Base-by-base conservation (phyloP, 2,113 vertebrate species). In the Progne subis region DNA sequence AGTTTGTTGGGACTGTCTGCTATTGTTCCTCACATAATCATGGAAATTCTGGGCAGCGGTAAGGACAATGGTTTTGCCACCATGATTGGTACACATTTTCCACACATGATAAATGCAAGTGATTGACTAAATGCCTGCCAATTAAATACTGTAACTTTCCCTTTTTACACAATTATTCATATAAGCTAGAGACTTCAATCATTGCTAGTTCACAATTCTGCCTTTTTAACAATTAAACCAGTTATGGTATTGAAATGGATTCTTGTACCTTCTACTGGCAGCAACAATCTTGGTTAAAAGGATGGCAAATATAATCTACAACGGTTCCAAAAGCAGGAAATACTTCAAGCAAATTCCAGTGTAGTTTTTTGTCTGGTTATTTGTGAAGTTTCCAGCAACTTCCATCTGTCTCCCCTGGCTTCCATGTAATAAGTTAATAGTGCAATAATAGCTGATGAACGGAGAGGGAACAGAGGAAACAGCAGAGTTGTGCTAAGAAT, bases 261-360 rank as follows among this genome's bases (percentile, higher is more conserved):
- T 97, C 90, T 90, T 94, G 81, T 75, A 50, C 88, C 81, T 96
- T 97, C 95, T 96, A 95, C 85, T 92, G 86, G 95, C 92, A 97
- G 93, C 96, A 92, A 84, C 81, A 94, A 64, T 96, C 95, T 91
- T 95, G 92, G 92, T 96, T 96, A 89, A 89, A 95, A 95, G 94
- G 31, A 72, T 59, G 53, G 82, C 18, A 32, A 26, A 20, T 14
- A 29, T 86, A 90, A 94, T 95, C 81, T 91, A 60, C 74, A 78
- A 37, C 79, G 37, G 63, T 94, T 97, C 91, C 94, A 79, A 89
- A 87, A 92, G 52, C 19, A 64, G 70, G 75, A 96, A 88, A 70
- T 77, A 94, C 59, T 86, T 76, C 59, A 67, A 86, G 90, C 92
- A 74, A 88, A 96, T 96, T 94, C 95, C 44, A 47, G 72, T 2